Evolutionary conservation across 2,797 vertebrate species (phyloP).

Genomic region (Pithecia hirsuta): DNA sequence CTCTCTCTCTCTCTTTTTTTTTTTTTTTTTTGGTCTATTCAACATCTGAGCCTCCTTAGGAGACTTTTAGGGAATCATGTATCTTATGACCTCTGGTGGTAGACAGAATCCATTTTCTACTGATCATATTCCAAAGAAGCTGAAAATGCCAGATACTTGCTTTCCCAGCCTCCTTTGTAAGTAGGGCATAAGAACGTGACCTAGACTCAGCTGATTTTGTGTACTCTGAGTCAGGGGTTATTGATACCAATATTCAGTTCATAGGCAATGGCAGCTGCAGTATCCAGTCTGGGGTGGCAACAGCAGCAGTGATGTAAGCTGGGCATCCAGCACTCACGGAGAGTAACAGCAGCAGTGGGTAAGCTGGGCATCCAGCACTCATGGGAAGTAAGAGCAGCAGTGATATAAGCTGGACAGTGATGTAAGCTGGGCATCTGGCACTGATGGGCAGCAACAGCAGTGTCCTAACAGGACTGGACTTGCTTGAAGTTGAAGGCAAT

Average conservation of each 20-base stretch:
- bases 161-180: background rate
- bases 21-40: background rate
- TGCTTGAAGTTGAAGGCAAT: background rate
- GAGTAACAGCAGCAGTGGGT: too few species aligned
- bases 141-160: background rate
- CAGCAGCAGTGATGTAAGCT: too few species aligned
- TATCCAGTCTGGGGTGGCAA: background rate
- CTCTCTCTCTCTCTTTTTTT: background rate
- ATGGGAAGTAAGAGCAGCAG: background rate
- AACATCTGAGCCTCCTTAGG: background rate
- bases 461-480: background rate
- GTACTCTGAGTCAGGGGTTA: background rate
- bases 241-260: background rate
- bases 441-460: too few species aligned
- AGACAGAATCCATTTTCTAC: background rate
- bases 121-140: background rate
- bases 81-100: background rate
- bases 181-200: background rate
- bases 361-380: too few species aligned
- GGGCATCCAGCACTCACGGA: too few species aligned
- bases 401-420: background rate
- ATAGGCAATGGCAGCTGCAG: background rate
- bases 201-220: background rate
- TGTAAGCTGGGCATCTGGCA: too few species aligned
- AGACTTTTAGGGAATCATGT: background rate